Conservation (phyloP, 2,113 vertebrate genomes). For the Opisthocomus hoazin region DNA sequence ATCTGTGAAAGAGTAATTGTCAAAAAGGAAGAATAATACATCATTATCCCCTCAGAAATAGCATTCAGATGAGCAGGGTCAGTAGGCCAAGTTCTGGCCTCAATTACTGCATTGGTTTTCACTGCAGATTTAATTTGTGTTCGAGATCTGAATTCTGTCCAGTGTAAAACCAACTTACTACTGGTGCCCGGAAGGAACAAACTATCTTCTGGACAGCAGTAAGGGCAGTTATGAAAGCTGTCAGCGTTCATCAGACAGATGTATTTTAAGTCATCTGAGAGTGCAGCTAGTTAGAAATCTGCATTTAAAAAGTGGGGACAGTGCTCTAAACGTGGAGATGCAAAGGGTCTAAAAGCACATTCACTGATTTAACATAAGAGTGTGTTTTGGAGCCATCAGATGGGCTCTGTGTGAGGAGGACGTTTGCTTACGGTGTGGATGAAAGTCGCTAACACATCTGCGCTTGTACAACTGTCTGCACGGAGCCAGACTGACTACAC, state of each 20-base stretch:
- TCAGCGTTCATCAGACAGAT: neutral
- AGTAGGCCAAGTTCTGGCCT: constrained; percentile 11
- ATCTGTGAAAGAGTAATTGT: constrained; percentile 36
- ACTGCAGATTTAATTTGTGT: neutral
- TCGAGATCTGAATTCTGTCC: neutral
- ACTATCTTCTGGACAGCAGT: neutral
- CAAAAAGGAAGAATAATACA: constrained; percentile 31
- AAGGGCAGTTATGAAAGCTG: neutral
- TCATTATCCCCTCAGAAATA: constrained; percentile 14
- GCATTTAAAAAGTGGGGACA: neutral
- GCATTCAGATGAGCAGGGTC: constrained; percentile 31
- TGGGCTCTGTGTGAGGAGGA: neutral
- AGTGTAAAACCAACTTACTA: neutral
- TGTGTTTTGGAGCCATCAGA: neutral
- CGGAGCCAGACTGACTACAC: neutral
- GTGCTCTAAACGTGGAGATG: neutral
- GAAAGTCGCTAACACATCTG: neutral
- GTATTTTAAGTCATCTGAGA: neutral
- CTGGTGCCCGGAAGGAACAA: neutral
- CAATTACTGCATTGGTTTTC: constrained; percentile 2
- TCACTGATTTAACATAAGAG: fast-evolving
- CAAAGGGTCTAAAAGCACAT: neutral
- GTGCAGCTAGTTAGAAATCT: neutral
- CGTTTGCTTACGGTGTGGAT: neutral
- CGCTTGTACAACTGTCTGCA: neutral